Percentiles rank a stretch among this genome's conserved stretches.
Conservation (phyloP, 2,888 invertebrate genomes). For the Schizaphis graminum region DNA sequence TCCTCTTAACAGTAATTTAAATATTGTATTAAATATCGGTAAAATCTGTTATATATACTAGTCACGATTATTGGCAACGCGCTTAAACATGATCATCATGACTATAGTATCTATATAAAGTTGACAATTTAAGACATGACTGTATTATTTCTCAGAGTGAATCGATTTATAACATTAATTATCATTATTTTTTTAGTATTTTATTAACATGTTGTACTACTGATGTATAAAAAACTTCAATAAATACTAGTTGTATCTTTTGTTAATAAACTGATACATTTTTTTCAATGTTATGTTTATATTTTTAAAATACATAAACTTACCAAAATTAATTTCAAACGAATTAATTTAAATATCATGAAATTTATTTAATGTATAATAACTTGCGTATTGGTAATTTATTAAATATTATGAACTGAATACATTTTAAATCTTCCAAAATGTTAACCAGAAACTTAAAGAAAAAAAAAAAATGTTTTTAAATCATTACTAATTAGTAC, state of each 20-base stretch:
- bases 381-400: not conserved
- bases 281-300: not conserved
- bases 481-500: not conserved
- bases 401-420: not conserved
- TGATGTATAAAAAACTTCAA: not conserved
- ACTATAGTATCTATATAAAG: not conserved
- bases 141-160: not conserved
- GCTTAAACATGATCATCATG: slow-evolving; percentile 38
- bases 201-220: not conserved
- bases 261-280: not conserved
- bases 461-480: not conserved
- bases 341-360: not conserved
- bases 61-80: slow-evolving; percentile 37
- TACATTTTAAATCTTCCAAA: not conserved
- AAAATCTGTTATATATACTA: slow-evolving; percentile 27
- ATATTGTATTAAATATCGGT: slow-evolving; percentile 32
- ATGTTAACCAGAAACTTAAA: not conserved
- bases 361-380: not conserved
- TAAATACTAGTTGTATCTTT: not conserved
- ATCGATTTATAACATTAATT: slow-evolving; percentile 25
- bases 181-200: not conserved
- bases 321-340: not conserved
- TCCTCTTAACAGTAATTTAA: slow-evolving; percentile 4
- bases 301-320: not conserved
- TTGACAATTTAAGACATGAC: not conserved